Conservation (phyloP, 2,888 invertebrate genomes). For the Calliphora vomitoria region DNA sequence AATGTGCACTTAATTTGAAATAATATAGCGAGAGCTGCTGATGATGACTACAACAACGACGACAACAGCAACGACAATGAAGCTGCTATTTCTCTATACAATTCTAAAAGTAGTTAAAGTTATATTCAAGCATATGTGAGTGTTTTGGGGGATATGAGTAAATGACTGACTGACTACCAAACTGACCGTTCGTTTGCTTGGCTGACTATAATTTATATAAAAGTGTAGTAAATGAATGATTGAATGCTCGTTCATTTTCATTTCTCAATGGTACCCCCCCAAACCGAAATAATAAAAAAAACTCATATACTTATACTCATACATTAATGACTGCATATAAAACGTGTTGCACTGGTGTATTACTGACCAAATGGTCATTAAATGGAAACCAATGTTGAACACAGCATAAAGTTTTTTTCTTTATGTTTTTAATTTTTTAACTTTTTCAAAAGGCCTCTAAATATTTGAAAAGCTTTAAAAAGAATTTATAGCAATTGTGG, state of each 20-base stretch:
- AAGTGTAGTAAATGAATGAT: slow-evolving; percentile 61
- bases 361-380: slow-evolving; percentile 66
- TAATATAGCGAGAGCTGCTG: slow-evolving; percentile 50
- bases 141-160: slow-evolving; percentile 40
- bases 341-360: slow-evolving; percentile 59
- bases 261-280: slow-evolving; percentile 8
- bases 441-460: slow-evolving; percentile 18
- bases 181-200: slow-evolving; percentile 12
- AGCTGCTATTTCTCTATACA: slow-evolving; percentile 41
- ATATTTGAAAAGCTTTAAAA: slow-evolving; percentile 21
- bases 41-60: slow-evolving; percentile 33
- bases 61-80: background rate
- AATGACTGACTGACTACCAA: slow-evolving; percentile 8
- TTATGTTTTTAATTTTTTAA: background rate
- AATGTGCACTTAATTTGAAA: slow-evolving; percentile 69
- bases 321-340: slow-evolving; percentile 70
- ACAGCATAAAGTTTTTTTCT: slow-evolving; percentile 5
- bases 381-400: slow-evolving; percentile 57
- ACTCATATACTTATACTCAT: background rate
- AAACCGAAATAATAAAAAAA: background rate
- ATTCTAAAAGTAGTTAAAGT: slow-evolving; percentile 29
- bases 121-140: slow-evolving; percentile 24
- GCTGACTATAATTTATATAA: slow-evolving; percentile 22
- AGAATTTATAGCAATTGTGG: background rate
- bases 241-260: slow-evolving; percentile 56